A percentile compares a stretch with the other conserved stretches of the same genome.
phyloP scores from a whole-genome alignment of 2,113 vertebrate genomes.

The Bagarius yarrelli region DNA sequence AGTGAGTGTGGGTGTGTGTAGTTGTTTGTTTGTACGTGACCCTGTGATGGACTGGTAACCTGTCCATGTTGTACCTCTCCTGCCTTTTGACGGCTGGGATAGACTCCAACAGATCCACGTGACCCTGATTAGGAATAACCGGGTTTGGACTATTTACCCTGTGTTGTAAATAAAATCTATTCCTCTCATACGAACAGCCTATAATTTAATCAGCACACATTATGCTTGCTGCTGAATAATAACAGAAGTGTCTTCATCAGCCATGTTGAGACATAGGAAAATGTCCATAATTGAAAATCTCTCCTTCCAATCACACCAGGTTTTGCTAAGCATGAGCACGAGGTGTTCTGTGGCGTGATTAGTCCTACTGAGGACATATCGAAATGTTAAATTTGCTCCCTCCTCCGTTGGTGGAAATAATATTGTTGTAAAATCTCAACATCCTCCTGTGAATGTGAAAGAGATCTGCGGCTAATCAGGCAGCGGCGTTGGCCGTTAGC shows the following conservation, averaged over 20 bases:
- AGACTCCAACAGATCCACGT: too few species aligned
- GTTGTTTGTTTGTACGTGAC: too few species aligned
- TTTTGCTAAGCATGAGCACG: not conserved
- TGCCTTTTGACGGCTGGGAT: too few species aligned
- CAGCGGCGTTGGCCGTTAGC: slow-evolving; percentile 47
- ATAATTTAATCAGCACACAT: slow-evolving; percentile 38
- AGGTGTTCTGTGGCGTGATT: not conserved
- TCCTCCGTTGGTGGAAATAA: slow-evolving; percentile 12
- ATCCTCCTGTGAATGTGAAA: slow-evolving; percentile 10
- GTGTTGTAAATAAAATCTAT: slow-evolving; percentile 31
- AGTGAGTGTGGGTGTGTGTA: too few species aligned
- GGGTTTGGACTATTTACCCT: slow-evolving; percentile 19
- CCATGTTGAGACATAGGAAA: slow-evolving; percentile 13
- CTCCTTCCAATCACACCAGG: slow-evolving; percentile 26
- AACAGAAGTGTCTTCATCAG: slow-evolving; percentile 29
- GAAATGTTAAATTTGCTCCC: slow-evolving; percentile 21
- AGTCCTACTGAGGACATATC: not conserved
- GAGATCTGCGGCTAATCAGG: slow-evolving; percentile 48
- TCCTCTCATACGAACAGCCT: slow-evolving; percentile 12
- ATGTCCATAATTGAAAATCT: slow-evolving; percentile 46
- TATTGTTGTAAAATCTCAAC: slow-evolving; percentile 12
- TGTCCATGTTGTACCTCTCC: too few species aligned
- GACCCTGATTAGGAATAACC: too few species aligned
- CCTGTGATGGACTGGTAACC: too few species aligned
- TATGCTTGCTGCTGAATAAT: slow-evolving; percentile 11